Evolutionary conservation across 2,113 vertebrate species (phyloP).

Genomic region (Otis tarda): DNA sequence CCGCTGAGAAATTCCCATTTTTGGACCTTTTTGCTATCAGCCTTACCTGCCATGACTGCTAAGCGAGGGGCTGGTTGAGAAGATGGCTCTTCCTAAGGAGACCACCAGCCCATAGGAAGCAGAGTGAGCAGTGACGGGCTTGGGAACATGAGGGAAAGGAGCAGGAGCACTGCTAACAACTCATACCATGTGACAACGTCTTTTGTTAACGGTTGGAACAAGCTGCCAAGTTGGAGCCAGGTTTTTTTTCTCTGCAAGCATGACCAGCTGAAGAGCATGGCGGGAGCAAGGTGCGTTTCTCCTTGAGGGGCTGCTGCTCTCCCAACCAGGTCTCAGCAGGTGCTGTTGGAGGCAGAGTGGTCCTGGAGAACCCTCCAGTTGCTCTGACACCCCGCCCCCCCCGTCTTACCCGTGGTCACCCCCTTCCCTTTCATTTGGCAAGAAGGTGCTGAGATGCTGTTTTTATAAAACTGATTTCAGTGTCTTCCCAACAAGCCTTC

Average conservation of each 20-base stretch:
- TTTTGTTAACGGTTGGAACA: not conserved
- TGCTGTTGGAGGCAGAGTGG: not conserved
- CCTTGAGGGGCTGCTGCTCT: not conserved
- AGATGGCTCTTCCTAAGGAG: not conserved
- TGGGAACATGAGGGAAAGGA: not conserved
- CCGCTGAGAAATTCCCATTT: not conserved
- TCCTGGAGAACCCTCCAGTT: not conserved
- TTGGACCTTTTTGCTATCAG: not conserved
- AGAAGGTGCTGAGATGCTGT: not conserved
- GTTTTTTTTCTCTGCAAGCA: not conserved
- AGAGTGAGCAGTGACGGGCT: rapidly evolving
- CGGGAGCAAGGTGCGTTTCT: not conserved
- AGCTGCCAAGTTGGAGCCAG: not conserved
- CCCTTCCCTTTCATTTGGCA: not conserved
- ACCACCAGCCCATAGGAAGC: not conserved
- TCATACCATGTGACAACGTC: not conserved
- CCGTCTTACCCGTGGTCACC: not conserved
- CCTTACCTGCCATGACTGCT: not conserved
- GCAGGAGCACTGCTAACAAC: not conserved
- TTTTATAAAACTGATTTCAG: not conserved
- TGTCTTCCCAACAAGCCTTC: not conserved
- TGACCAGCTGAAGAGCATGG: rapidly evolving
- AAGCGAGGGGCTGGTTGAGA: not conserved
- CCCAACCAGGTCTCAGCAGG: not conserved
- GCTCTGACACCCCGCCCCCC: not conserved